These are phyloP conservation scores for Pangasius mekongensis DNA, from an alignment of 2,797 vertebrate genomes.

Conservation along the genomic window DNA sequence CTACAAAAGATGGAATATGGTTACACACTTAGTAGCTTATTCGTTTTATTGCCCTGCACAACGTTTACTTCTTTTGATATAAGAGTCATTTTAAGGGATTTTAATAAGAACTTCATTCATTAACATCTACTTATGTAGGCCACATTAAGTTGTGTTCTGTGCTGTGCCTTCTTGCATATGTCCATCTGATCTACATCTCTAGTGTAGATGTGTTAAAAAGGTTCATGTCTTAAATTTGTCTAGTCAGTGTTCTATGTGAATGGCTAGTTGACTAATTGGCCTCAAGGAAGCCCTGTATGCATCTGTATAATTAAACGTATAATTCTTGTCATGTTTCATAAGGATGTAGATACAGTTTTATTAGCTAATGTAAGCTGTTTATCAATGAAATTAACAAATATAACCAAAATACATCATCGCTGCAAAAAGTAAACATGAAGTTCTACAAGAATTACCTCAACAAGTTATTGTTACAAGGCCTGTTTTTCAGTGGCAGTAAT, in stretches of 20 bases:
- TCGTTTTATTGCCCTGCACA: neutral
- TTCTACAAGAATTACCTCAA: neutral
- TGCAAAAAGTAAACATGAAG: neutral
- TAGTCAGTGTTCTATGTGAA: neutral
- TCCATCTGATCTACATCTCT: neutral
- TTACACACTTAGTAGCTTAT: neutral
- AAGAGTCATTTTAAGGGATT: too few relatives aligned
- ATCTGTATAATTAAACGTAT: neutral
- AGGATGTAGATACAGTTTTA: neutral
- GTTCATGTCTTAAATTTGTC: neutral
- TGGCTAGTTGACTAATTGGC: neutral
- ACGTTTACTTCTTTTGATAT: neutral
- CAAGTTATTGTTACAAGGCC: neutral
- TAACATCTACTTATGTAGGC: too few relatives aligned
- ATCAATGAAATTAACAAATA: neutral
- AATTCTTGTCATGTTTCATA: neutral
- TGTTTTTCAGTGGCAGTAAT: neutral
- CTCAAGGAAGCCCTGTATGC: neutral
- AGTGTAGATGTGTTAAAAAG: neutral
- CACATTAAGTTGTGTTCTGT: neutral
- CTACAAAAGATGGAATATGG: neutral
- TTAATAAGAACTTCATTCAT: too few relatives aligned
- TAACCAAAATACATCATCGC: neutral
- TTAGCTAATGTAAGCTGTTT: neutral
- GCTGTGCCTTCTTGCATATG: neutral